A percentile compares a stretch with the other conserved stretches of the same genome.
Conservation (phyloP, 1,140 invertebrate species). For the Macrobrachium rosenbergii region DNA sequence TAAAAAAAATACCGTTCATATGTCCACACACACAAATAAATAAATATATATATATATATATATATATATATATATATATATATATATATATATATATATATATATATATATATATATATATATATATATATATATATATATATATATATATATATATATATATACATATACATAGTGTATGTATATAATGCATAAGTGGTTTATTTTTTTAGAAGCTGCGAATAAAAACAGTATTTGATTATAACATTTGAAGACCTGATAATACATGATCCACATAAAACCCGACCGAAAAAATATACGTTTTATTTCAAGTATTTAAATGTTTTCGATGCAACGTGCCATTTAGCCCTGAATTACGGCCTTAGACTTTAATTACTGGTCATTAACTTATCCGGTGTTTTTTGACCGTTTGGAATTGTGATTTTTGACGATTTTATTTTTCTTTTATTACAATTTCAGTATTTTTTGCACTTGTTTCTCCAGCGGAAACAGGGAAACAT, state of each 20-base stretch:
- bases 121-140: constrained; percentile 9
- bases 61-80: constrained; percentile 22
- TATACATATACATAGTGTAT: neutral
- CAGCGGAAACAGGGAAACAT: no score
- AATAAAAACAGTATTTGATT: neutral
- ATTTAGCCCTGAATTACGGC: no score
- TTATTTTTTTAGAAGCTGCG: neutral
- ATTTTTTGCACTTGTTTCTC: no score
- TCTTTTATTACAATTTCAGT: no score
- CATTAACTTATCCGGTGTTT: neutral
- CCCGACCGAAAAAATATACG: no score
- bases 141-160: constrained; percentile 21
- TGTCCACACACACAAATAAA: neutral
- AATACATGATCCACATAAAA: no score
- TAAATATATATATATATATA: neutral
- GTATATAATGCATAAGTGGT: neutral
- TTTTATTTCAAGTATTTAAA: no score
- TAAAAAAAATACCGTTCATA: neutral
- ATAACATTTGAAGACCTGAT: no score
- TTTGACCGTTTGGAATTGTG: neutral
- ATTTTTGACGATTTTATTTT: neutral
- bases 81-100: constrained; percentile 17
- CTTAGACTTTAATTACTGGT: no score
- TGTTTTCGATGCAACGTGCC: no score
- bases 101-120: constrained; percentile 12